phyloP scores from a whole-genome alignment of 2,113 vertebrate species.

The Etheostoma cragini region DNA sequence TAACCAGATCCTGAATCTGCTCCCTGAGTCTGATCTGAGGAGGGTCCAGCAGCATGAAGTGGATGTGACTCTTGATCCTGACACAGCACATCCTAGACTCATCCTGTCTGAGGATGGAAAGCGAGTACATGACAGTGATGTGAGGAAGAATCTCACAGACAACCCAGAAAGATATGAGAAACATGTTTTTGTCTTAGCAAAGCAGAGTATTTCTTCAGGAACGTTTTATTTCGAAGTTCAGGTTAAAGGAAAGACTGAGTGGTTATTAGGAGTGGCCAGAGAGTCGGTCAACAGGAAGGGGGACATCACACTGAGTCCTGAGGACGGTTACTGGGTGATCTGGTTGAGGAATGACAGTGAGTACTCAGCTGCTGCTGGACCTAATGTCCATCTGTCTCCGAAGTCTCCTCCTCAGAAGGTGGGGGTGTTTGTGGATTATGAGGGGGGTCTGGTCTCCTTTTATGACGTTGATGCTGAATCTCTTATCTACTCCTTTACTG shows the following conservation, averaged over 20 bases:
- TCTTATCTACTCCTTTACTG: no score
- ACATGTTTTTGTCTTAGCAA: background rate
- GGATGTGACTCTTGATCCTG: background rate
- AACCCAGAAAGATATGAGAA: background rate
- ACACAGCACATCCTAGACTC: background rate
- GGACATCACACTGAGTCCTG: no score
- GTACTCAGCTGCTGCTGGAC: fast-evolving
- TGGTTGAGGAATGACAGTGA: background rate
- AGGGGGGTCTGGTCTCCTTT: no score
- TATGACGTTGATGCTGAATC: no score
- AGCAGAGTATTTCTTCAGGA: background rate
- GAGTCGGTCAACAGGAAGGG: background rate
- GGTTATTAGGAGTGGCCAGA: background rate
- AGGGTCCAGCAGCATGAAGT: background rate
- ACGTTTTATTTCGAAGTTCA: no score
- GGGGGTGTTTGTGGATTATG: no score
- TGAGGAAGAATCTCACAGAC: background rate
- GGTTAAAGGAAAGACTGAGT: background rate
- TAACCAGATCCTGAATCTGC: background rate
- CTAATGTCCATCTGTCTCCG: no score
- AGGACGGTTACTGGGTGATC: background rate
- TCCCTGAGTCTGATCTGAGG: background rate
- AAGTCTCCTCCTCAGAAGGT: no score
- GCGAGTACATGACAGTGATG: background rate
- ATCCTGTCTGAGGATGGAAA: background rate